Evolutionary conservation across 2,888 invertebrate species (phyloP), one percentile per base, ranked within the genome.

Genomic region (Tetrapedia diversipes): DNA sequence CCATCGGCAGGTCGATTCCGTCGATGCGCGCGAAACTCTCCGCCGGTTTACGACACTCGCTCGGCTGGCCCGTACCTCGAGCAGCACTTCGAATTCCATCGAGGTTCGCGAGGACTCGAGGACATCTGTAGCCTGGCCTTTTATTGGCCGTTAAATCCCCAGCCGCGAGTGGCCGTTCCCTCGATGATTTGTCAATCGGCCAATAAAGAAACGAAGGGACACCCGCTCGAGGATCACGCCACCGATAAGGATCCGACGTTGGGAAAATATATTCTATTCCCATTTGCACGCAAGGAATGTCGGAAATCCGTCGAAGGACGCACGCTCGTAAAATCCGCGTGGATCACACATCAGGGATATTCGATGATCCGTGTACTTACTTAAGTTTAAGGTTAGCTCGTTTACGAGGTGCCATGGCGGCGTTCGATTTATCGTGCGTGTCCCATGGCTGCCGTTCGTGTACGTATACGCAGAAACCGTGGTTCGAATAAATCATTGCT

Each of bases 61-160:
- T n/a, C n/a, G n/a, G 16, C 19, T 37, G 47, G 3, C 27, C 16
- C 22, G 29, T 27, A 24, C 39, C 14, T 51, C 45, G 45, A 6
- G n/a, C 24, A 76, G n/a, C 49, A 43, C 47, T 61, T 47, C 16
- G 66, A 68, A 77, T 80, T 71, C 69, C 71, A 61, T 47, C 41
- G 43, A n/a, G n/a, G 24, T n/a, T 73, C 34, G 61, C 64, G 39
- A 63, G 34, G 34, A 70, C 27, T 70, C 68, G 53, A 70, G 69
- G 70, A 64, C 72, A 60, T 27, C 45, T 47, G 61, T 67, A 60
- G 47, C 27, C 43, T 51, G 43, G 68, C 11, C 27, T 76, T 83
- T 83, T 81, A 83, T 77, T 14, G 68, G 19, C 19, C 79, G 57
- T 83, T 79, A 77, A 83, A 80, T 73, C n/a, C 27, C 22, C 39